Conservation (phyloP, 2,113 vertebrate species). For the Melierax canorus region DNA sequence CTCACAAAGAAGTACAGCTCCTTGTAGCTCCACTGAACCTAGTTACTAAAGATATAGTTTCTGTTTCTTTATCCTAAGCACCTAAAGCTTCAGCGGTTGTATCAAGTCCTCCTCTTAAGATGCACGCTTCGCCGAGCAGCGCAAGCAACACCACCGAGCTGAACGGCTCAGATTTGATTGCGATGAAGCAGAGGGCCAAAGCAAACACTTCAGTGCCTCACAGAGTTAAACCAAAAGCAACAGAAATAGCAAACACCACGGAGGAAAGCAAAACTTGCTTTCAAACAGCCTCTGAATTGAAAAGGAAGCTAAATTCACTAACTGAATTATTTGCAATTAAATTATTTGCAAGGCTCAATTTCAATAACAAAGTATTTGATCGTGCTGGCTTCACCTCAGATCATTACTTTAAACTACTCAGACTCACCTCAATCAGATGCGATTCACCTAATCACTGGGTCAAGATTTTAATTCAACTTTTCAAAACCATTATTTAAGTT, state of each 20-base stretch:
- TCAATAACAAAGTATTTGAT: not conserved
- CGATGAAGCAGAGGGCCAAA: not conserved
- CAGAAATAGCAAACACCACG: rapidly evolving
- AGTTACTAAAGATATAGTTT: not conserved
- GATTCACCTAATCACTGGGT: not conserved
- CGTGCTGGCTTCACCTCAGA: not conserved
- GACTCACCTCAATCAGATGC: not conserved
- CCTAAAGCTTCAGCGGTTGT: not conserved
- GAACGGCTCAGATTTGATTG: not conserved
- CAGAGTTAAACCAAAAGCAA: not conserved
- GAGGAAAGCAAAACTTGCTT: not conserved
- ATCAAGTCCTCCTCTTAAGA: not conserved
- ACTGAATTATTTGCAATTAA: not conserved
- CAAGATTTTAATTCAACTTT: not conserved
- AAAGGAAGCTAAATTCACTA: not conserved
- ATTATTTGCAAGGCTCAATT: not conserved
- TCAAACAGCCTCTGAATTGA: not conserved
- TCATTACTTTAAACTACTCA: not conserved
- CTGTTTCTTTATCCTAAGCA: not conserved
- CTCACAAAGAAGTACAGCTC: not conserved
- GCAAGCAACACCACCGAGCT: not conserved
- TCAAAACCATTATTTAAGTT: not conserved
- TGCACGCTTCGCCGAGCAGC: rapidly evolving
- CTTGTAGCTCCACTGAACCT: not conserved
- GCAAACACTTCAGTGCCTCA: not conserved